Evolutionary conservation across 2,888 invertebrate species (phyloP), one percentile per base, ranked within the genome.

Genomic region (Serripes groenlandicus): DNA sequence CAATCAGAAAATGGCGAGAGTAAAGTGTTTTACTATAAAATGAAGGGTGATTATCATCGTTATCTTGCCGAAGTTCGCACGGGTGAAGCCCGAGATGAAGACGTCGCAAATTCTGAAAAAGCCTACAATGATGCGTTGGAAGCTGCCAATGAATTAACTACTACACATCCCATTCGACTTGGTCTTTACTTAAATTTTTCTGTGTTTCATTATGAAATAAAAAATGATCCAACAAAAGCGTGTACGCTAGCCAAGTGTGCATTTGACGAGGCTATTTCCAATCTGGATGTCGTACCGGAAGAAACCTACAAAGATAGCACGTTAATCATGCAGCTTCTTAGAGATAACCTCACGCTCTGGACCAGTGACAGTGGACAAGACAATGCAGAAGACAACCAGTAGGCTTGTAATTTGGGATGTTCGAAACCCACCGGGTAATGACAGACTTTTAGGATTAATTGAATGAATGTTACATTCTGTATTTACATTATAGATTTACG

Each of bases 31-130:
- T 99, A 99, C 97, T 97, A 99, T 96, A 99, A 99, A 97, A 99
- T 99, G 99, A 99, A 99, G 96, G 99, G 99, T 95, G 99, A 99
- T 96, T 99, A 99, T 96, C 99, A 98, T 96, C 98, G 99, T 97
- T 99, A 99, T 96, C 97, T 99, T 95, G 99, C 99, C 95, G 99
- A 99, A 97, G 99, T 99, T 95, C 21, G 42, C 34, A 26, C 23
- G 37, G 99, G 99, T 95, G 32, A 37, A 3, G 70, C 5, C 9
- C 97, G 98, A 96, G 98, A 97, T 0, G 54, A 52, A 26, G 75
- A 75, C 49, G 74, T 79, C 23, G 34, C 70, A 2, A 70, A 64
- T 3, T 73, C 76, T 1, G 98, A 98, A 96, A 98, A 98, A 94
- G 98, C 99, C 94, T 99, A 99, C 96, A 98, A 98, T 96, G 98